Evolutionary conservation across 2,113 vertebrate genomes (phyloP), one percentile per base, ranked within the genome.

Genomic region (Ophiodon elongatus): DNA sequence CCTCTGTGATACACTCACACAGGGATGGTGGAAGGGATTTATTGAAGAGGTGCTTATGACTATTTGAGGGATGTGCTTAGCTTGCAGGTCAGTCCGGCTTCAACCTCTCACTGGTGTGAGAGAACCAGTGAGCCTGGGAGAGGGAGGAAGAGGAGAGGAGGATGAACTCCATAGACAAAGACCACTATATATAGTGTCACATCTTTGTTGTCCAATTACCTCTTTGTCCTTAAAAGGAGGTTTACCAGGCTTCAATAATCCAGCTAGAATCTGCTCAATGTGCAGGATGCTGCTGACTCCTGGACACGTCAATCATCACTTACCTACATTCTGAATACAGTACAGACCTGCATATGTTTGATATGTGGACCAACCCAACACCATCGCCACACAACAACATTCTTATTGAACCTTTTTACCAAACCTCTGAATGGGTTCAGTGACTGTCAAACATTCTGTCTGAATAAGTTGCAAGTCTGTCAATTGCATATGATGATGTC

Each of bases 51-150:
- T 89, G 86, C 88, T 92, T 89, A 90, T 91, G 90, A 93, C 85
- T 92, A 90, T 93, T 93, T 93, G 84, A 90, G 85, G 85, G 85
- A 91, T 91, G 85, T 90, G 92, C 94, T 93, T 94, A 90, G 92
- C 85, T 94, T 92, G 91, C 90, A 93, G 85, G 87, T 90, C 80
- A 62, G 35, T 41, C 76, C 27, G 74, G 68, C 85, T 67, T 80
- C 65, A 83, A 71, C 68, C 72, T 65, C 43, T 75, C 4, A n/a
- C 63, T 71, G 66, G 75, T 76, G 63, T 52, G 65, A 75, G 80
- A 73, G 64, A 80, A 68, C 72, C 69, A 64, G 84, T 76, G 56
- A 81, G 70, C 39, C 60, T 52, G 59, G 47, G 64, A 27, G 27
- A 47, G 47, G 21, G 33, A 25, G 43, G 8, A 25, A 69, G 45